Base-by-base conservation (phyloP, 1,140 invertebrate genomes). In the Dufourea novaeangliae region DNA sequence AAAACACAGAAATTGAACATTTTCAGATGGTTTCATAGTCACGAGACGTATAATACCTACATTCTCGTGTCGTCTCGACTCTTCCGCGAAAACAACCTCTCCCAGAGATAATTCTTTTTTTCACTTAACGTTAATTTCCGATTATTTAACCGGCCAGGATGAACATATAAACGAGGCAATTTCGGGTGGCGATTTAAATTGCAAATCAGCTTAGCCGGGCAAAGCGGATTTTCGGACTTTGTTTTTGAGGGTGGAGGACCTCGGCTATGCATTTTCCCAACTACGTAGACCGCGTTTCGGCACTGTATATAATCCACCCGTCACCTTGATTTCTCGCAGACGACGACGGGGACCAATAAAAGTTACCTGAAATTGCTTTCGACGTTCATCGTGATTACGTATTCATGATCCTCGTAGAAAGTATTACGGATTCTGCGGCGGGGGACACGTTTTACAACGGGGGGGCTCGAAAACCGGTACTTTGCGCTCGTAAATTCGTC, bases 321-420 rank as follows among this genome's bases (percentile, higher is more conserved):
- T 1, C 29, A 14, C 27, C 27, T 39, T 7, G n/a, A n/a, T 73
- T 17, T 11, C 50, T 66, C 59, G 34, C 62, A 29, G 44, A 62
- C n/a, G 2, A 41, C 2, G 44, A 20, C n/a, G 2, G 41, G 11
- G 44, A 20, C 34, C 39, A 63, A 67, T 67, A 67, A 74, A 74
- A 74, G 66, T 67, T 56, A 74, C 37, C 54, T 29, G 46, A 56
- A 56, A 74, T 67, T 56, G 63, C 46, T 67, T 74, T 63, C 37
- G 56, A 72, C 69, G 54, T 61, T 37, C 41, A 63, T 72, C 69
- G 57, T 22, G 29, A 63, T 72, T 72, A 52, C 70, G 57, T 72
- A 72, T 72, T 72, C 70, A 72, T 27, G 70, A 52, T 61, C n/a
- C 27, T 39, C 41, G 32, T 29, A 22, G 17, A 22, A 22, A 59